Conservation (phyloP, 1,140 invertebrate species). For the Hycleus phaleratus region DNA sequence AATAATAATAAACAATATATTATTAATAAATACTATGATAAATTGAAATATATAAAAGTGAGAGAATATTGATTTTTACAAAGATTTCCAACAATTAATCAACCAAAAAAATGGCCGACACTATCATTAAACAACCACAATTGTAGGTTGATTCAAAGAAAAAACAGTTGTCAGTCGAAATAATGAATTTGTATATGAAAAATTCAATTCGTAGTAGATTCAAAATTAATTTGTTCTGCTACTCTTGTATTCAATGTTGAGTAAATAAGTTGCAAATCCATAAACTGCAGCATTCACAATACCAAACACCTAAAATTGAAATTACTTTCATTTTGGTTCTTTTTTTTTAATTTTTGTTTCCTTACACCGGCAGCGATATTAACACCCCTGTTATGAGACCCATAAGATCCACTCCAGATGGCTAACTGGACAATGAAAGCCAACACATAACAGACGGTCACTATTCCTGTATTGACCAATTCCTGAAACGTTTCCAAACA, state of each 20-base stretch:
- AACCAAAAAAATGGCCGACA: no score
- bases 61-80: no score
- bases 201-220: background rate
- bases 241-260: constrained; percentile 67
- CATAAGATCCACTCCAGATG: constrained; percentile 44
- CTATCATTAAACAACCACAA: no score
- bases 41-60: no score
- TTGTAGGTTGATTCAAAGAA: no score
- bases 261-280: constrained; percentile 63
- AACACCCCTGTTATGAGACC: constrained; percentile 40
- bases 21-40: no score
- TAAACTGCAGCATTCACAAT: constrained; percentile 75
- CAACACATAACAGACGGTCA: constrained; percentile 65
- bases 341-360: constrained; percentile 9
- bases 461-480: constrained; percentile 63
- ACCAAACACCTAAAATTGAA: constrained; percentile 61
- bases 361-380: constrained; percentile 71
- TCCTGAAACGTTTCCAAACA: constrained; percentile 50
- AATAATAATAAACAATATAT: no score
- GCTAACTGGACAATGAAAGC: constrained; percentile 72
- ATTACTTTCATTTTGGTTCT: background rate
- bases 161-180: no score
- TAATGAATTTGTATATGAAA: background rate
- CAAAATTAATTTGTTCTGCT: constrained; percentile 23
- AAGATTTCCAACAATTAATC: no score